These are phyloP conservation scores for Pimephales promelas DNA, from an alignment of 2,113 vertebrate species.

Conservation along the genomic window DNA sequence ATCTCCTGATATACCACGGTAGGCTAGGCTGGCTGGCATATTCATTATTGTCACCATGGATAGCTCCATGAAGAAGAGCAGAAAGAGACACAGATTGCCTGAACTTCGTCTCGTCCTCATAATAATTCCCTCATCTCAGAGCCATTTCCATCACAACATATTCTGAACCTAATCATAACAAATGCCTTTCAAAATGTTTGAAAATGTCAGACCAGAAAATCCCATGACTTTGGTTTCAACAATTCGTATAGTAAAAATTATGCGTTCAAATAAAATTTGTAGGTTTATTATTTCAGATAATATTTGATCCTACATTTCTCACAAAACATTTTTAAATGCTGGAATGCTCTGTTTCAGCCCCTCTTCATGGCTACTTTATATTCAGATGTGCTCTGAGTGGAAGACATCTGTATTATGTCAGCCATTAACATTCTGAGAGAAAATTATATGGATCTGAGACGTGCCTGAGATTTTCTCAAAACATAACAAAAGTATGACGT, in stretches of 20 bases:
- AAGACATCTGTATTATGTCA: slow-evolving; percentile 45
- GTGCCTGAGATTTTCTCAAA: neutral
- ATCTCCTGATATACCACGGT: neutral
- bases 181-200: neutral
- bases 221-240: neutral
- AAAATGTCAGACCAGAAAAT: neutral
- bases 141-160: neutral
- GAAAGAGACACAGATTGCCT: neutral
- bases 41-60: slow-evolving; percentile 10
- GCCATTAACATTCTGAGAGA: slow-evolving; percentile 48
- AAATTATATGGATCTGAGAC: slow-evolving; percentile 29
- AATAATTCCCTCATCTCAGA: neutral
- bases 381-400: slow-evolving; percentile 48
- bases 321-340: neutral
- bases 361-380: slow-evolving; percentile 33
- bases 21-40: neutral
- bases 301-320: neutral
- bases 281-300: neutral
- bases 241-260: neutral
- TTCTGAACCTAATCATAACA: neutral
- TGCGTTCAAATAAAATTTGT: neutral
- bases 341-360: neutral
- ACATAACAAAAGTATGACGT: too few species aligned
- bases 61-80: slow-evolving; percentile 15
- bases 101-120: neutral